Evolutionary conservation across 1,140 invertebrate species (phyloP).

Genomic region (Ceratosolen solmsi): DNA sequence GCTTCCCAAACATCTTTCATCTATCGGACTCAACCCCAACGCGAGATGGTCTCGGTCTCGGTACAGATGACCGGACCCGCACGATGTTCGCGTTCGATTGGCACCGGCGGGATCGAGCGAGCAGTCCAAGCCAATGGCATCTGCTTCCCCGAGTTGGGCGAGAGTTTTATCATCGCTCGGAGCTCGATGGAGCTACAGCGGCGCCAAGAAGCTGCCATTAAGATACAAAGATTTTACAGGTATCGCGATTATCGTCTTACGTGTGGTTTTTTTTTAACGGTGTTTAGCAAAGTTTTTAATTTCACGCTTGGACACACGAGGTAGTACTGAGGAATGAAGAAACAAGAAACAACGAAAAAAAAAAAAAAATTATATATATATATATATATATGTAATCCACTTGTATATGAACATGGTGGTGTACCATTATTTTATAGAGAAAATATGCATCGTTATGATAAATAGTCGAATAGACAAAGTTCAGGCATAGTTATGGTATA

Average conservation of each 20-base stretch:
- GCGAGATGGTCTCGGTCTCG: conserved; percentile 53
- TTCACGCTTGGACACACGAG: too few relatives aligned
- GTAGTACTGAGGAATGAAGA: too few relatives aligned
- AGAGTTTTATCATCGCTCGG: conserved; percentile 38
- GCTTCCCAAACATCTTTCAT: conserved; percentile 74
- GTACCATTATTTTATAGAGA: too few relatives aligned
- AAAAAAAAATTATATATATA: too few relatives aligned
- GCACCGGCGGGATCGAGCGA: conserved; percentile 23
- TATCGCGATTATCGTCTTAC: conserved; percentile 18
- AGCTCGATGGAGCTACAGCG: conserved; percentile 25
- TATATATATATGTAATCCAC: too few relatives aligned
- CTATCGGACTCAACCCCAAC: not conserved
- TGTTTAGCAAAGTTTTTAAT: too few relatives aligned
- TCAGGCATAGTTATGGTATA: too few relatives aligned
- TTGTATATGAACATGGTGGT: too few relatives aligned
- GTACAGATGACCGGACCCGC: conserved; percentile 37
- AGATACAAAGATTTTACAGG: conserved; percentile 69
- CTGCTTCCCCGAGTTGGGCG: conserved; percentile 39
- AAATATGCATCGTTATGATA: too few relatives aligned
- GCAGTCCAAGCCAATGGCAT: conserved; percentile 44
- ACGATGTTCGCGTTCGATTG: conserved; percentile 4
- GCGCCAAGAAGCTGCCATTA: conserved; percentile 52
- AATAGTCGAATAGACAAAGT: too few relatives aligned
- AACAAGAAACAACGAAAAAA: too few relatives aligned
- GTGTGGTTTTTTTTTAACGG: too few relatives aligned